Percentiles rank a stretch among this genome's conserved stretches.
phyloP scores from a whole-genome alignment of 2,888 invertebrate species.

The Ophion costatus region DNA sequence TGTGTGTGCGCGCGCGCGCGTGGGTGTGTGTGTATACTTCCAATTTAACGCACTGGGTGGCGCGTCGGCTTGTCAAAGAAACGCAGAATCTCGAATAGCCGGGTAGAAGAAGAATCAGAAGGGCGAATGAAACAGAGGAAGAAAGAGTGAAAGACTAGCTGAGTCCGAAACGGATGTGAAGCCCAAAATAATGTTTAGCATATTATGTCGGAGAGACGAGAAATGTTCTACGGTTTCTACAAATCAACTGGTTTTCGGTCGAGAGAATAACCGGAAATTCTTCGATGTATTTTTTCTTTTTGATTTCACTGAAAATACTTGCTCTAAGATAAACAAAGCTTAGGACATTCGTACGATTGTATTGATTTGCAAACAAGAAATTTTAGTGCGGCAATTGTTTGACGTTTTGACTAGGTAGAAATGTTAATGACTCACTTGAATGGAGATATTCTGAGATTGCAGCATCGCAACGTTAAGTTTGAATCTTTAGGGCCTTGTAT shows the following conservation, averaged over 20 bases:
- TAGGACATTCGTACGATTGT: neutral
- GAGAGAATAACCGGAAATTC: neutral
- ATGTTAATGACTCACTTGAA: neutral
- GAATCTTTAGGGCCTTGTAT: no score
- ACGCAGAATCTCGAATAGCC: slow-evolving; percentile 15
- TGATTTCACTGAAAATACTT: neutral
- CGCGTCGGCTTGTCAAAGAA: slow-evolving; percentile 79
- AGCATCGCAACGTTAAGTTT: no score
- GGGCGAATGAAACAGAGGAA: neutral
- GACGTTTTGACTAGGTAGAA: neutral
- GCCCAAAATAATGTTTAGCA: slow-evolving; percentile 18
- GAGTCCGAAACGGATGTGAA: slow-evolving; percentile 10
- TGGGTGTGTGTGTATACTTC: slow-evolving; percentile 69
- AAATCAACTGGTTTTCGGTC: neutral
- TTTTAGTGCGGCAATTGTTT: neutral
- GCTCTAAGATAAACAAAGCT: neutral
- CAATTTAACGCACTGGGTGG: slow-evolving; percentile 81
- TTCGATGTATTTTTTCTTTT: neutral
- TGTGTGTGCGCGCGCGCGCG: neutral
- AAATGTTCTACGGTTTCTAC: neutral
- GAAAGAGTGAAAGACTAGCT: slow-evolving; percentile 5
- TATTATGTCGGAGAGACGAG: neutral
- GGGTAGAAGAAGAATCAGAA: slow-evolving; percentile 17
- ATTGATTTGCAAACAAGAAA: neutral
- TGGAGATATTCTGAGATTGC: neutral